phyloP scores from a whole-genome alignment of 2,113 vertebrate genomes.

The Lasiurus borealis region DNA sequence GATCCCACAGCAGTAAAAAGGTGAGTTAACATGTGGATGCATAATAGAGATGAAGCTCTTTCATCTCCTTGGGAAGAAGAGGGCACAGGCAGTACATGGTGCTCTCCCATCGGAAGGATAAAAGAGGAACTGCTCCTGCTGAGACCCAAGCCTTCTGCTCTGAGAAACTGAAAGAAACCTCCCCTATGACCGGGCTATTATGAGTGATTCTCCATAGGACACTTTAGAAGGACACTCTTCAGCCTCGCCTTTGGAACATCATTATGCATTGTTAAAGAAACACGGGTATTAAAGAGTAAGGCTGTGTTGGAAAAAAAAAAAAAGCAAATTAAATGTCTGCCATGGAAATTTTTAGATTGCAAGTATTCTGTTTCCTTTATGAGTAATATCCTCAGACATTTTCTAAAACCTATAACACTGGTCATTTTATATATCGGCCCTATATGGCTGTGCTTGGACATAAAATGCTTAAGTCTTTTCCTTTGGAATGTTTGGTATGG shows the following conservation, averaged over 20 bases:
- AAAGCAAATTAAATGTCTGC: slow-evolving; percentile 14
- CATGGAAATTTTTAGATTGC: background rate
- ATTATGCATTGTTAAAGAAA: slow-evolving; percentile 43
- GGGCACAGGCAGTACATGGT: background rate
- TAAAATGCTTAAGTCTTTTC: background rate
- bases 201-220: background rate
- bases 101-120: background rate
- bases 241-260: background rate
- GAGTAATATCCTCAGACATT: background rate
- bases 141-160: background rate
- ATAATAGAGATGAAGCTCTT: slow-evolving; percentile 32
- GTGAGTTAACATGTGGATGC: slow-evolving; percentile 19
- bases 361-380: background rate
- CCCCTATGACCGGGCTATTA: background rate
- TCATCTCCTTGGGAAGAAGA: slow-evolving; percentile 59
- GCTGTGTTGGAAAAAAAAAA: background rate
- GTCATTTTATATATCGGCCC: background rate
- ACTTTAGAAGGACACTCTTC: slow-evolving; percentile 25
- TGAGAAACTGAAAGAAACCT: background rate
- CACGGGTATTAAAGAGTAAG: slow-evolving; percentile 34
- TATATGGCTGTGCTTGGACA: background rate
- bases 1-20: background rate
- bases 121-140: background rate
- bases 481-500: background rate
- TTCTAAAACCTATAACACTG: background rate